These are phyloP conservation scores for Oreortyx pictus DNA, from an alignment of 2,797 vertebrate species.

Conservation along the genomic window DNA sequence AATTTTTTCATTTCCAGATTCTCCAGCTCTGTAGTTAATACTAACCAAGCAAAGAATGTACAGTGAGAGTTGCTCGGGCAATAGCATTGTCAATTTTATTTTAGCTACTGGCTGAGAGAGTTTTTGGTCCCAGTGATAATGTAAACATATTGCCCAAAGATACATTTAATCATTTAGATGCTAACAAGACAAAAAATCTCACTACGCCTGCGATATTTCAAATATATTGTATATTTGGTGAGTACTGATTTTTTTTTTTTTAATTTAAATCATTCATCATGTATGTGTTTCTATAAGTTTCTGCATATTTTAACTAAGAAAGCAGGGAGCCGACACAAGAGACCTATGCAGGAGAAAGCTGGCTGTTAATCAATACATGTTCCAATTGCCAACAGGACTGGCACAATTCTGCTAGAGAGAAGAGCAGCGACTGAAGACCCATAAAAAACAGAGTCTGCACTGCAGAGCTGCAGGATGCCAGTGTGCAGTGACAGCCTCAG, in stretches of 20 bases:
- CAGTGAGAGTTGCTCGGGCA: background rate
- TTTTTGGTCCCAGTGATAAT: background rate
- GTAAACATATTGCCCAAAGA: background rate
- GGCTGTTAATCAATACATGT: background rate
- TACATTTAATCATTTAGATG: background rate
- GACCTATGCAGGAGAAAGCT: fast-evolving
- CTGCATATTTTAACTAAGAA: background rate
- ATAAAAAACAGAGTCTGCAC: background rate
- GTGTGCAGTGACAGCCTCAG: background rate
- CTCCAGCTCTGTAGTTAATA: background rate
- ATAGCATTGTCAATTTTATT: background rate
- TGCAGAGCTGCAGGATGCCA: background rate
- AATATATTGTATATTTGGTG: background rate
- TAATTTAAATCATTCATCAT: background rate
- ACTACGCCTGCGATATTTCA: background rate
- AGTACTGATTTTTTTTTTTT: background rate
- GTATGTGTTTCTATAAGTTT: background rate
- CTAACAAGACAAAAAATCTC: background rate
- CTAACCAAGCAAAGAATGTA: background rate
- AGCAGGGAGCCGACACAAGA: background rate
- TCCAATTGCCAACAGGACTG: background rate
- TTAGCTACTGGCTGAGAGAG: background rate
- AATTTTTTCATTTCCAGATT: background rate
- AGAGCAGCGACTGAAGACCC: background rate
- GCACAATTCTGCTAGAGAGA: background rate